phyloP scores from a whole-genome alignment of 92 coral and sea anemone genomes.

The Phenganax subtilis region DNA sequence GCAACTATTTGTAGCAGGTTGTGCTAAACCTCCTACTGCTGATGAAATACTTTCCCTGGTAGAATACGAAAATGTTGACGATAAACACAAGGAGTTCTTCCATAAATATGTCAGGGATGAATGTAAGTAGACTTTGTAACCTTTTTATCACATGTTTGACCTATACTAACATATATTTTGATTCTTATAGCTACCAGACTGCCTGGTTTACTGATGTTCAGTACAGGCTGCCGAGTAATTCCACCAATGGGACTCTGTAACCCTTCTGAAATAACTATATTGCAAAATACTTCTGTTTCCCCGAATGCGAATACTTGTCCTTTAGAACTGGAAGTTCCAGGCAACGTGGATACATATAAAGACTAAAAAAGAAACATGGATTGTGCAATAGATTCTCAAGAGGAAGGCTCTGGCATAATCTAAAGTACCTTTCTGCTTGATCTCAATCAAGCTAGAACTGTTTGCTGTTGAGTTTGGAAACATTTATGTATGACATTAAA shows the following conservation, averaged over 20 bases:
- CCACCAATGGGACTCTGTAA: conserved; percentile 39
- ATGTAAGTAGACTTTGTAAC: conserved; percentile 20
- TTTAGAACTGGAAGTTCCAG: conserved; percentile 41
- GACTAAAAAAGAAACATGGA: conserved; percentile 34
- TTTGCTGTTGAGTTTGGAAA: conserved; percentile 4
- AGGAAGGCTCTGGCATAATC: conserved; percentile 14
- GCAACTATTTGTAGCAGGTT: conserved; percentile 29
- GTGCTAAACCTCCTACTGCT: conserved; percentile 30
- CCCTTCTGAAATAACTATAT: conserved; percentile 30
- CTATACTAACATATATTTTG: neutral
- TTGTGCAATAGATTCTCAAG: conserved; percentile 23
- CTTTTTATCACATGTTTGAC: neutral
- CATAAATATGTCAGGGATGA: conserved; percentile 33
- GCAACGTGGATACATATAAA: conserved; percentile 3
- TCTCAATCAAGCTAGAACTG: conserved; percentile 1
- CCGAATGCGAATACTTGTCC: conserved; percentile 53
- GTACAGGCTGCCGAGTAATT: conserved; percentile 29
- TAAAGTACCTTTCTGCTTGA: conserved; percentile 3
- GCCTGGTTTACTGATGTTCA: conserved; percentile 33
- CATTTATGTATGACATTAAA: neutral
- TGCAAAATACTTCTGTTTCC: neutral
- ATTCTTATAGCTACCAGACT: conserved; percentile 23
- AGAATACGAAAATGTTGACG: conserved; percentile 34
- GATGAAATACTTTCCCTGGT: conserved; percentile 28
- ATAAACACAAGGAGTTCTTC: conserved; percentile 23